Base-by-base conservation (phyloP, 2,113 vertebrate species). In the Hyperoodon ampullatus region DNA sequence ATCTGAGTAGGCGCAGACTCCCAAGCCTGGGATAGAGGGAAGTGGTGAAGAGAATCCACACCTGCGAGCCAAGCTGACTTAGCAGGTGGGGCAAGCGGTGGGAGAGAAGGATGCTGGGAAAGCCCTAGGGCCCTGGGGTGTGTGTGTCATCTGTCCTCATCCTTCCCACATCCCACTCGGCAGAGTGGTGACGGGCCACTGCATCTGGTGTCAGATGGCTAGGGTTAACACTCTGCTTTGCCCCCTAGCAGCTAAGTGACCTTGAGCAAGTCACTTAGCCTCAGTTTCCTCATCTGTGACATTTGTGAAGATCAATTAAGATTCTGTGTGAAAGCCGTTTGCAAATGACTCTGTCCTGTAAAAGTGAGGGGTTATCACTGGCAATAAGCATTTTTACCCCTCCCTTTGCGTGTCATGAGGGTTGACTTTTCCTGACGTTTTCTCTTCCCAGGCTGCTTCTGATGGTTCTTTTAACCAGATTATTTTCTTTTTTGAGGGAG, bases 1-100 rank as follows among this genome's bases (percentile, higher is more conserved):
- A 98, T 98, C 98, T 97, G 97, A 90, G 93, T 89, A 44, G 63
- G 58, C 0, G 11, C 70, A 89, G 80, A 72, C 6, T 18, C 60
- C 78, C 70, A 30, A 21, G 71, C 55, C 3, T 5, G 21, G 66
- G 68, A 61, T 6, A 8, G 58, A 47, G 50, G 85, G 85, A 81
- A 82, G 94, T 9, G 50, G n/a, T 33, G 23, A 44, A 18, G 60
- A 5, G 15, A 55, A 13, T n/a, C 47, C 21, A 2, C 0, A 11
- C 9, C 2, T 16, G 55, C 16, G 3, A 23, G 72, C 71, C 33
- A 39, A 11, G 70, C 75, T 8, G 71, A 47, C n/a, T 80, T 2
- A 18, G 50, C 9, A 15, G 71, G 61, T 5, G 8, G 28, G 39
- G 58, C 53, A 35, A 12, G 55, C 0, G 11, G 60, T 19, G n/a